Conservation (phyloP, 2,113 vertebrate species). For the Oreamnos americanus region DNA sequence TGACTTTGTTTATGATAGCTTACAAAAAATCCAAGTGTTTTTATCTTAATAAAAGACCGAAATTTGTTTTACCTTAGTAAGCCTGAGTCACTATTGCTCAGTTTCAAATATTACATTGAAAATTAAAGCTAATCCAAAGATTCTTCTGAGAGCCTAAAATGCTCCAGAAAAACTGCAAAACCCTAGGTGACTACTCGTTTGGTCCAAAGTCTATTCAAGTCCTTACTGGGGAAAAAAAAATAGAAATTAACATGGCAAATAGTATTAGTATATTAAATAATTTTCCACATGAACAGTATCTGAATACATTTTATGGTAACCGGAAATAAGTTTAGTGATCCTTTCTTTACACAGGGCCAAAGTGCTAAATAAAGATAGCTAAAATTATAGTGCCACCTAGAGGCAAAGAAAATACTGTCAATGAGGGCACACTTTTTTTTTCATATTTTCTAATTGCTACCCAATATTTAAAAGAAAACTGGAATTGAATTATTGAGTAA, state of each 20-base stretch:
- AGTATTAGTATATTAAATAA: neutral
- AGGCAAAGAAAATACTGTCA: constrained; percentile 48
- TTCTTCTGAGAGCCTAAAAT: constrained; percentile 3
- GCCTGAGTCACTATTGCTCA: neutral
- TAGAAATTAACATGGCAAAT: neutral
- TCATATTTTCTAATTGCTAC: neutral
- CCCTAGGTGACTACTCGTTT: neutral
- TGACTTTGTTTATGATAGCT: neutral
- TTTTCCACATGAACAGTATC: neutral
- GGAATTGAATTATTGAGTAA: neutral
- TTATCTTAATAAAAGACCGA: neutral
- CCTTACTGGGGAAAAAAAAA: neutral
- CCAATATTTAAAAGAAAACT: neutral
- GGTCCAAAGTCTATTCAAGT: neutral
- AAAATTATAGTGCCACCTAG: constrained; percentile 79
- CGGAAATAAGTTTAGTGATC: neutral
- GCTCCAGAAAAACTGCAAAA: neutral
- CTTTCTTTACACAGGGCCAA: neutral
- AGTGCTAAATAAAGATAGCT: constrained; percentile 32
- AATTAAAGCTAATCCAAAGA: neutral
- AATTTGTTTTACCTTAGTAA: neutral
- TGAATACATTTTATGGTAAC: neutral
- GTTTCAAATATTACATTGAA: neutral
- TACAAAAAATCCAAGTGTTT: neutral
- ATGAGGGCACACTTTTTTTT: neutral